Percentiles rank a stretch among this genome's conserved stretches.
Conservation (phyloP, 2,888 invertebrate species). For the Stratiomys singularior region DNA sequence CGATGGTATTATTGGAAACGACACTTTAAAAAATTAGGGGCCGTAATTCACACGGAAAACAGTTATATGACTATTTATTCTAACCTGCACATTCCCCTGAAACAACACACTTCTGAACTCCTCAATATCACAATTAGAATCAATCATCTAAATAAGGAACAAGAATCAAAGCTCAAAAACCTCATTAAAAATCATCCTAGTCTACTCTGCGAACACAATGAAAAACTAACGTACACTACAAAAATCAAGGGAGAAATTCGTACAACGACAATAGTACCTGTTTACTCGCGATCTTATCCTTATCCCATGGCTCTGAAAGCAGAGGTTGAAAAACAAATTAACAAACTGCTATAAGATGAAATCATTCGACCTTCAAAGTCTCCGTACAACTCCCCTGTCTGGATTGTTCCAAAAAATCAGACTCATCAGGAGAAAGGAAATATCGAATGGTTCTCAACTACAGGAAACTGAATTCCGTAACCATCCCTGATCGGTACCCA, state of each 20-base stretch:
- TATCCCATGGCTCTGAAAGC: not conserved
- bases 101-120: not conserved
- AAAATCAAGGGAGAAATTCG: not conserved
- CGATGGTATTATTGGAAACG: constrained; percentile 19
- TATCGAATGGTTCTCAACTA: constrained; percentile 19
- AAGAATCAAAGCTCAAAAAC: not conserved
- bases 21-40: not conserved
- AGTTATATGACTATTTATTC: not conserved
- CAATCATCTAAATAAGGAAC: not conserved
- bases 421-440: constrained; percentile 13
- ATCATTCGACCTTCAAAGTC: constrained; percentile 10
- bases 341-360: not conserved
- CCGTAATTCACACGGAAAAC: constrained; percentile 12
- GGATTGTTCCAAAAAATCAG: constrained; percentile 20
- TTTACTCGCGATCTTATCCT: not conserved
- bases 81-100: not conserved
- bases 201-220: not conserved
- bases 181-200: not conserved
- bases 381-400: not conserved
- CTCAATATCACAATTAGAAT: constrained; percentile 14
- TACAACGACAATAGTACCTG: not conserved
- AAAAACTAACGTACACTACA: not conserved
- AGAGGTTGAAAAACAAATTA: not conserved
- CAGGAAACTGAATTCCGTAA: constrained; percentile 12
- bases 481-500: constrained; percentile 3